phyloP scores from a whole-genome alignment of 2,888 invertebrate genomes.

The Eupithecia inturbata region DNA sequence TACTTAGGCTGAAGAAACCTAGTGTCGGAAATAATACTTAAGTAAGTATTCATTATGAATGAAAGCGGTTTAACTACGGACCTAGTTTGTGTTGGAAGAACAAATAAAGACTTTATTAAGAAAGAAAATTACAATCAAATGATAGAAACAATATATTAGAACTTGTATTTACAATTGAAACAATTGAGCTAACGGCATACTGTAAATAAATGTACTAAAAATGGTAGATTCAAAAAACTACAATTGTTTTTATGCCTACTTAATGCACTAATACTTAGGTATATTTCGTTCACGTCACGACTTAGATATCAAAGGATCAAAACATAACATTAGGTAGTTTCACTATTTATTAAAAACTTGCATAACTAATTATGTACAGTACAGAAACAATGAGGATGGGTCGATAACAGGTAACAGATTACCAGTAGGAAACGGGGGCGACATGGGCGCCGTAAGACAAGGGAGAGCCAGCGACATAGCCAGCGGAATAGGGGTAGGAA shows the following conservation, averaged over 20 bases:
- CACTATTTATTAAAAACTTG: conserved; percentile 51
- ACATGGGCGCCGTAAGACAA: conserved; percentile 33
- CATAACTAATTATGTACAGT: conserved; percentile 53
- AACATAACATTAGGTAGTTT: conserved; percentile 50
- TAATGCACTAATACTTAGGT: neutral
- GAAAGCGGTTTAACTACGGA: neutral
- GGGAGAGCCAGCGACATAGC: conserved; percentile 38
- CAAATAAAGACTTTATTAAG: too few relatives aligned
- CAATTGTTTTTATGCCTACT: neutral
- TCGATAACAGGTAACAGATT: conserved; percentile 26
- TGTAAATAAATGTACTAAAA: too few relatives aligned
- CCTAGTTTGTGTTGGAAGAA: neutral
- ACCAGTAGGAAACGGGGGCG: conserved; percentile 48
- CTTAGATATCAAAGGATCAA: neutral
- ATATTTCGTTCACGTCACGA: neutral
- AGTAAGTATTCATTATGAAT: neutral
- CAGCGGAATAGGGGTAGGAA: conserved; percentile 37
- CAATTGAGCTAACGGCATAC: too few relatives aligned
- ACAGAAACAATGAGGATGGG: conserved; percentile 43
- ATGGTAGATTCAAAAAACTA: neutral
- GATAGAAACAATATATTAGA: too few relatives aligned
- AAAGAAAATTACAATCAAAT: too few relatives aligned
- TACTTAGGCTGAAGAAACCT: too few relatives aligned
- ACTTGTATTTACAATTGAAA: too few relatives aligned
- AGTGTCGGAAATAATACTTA: neutral